Conservation (phyloP, 1,140 invertebrate genomes). For the Caerostris darwini region DNA sequence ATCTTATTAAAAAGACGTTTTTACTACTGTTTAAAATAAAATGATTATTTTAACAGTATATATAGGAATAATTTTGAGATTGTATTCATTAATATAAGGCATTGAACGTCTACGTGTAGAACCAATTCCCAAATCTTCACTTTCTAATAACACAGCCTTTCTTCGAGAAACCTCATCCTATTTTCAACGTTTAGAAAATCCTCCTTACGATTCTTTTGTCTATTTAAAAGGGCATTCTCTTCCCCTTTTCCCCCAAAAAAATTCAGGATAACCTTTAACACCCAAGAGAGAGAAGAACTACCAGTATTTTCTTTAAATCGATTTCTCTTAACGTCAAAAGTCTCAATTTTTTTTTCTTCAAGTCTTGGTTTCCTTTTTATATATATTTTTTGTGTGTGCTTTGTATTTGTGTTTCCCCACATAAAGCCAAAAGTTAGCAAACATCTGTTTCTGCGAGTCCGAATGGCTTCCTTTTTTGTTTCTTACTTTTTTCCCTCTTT, state of each 20-base stretch:
- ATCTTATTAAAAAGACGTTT: too few species aligned
- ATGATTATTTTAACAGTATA: too few species aligned
- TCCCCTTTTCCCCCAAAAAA: neutral
- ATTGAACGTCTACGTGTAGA: too few species aligned
- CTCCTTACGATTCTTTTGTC: neutral
- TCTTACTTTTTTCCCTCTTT: neutral
- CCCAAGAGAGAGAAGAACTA: conserved; percentile 22
- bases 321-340: conserved; percentile 36
- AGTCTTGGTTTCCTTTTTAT: neutral
- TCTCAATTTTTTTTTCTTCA: conserved; percentile 29
- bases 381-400: too few species aligned
- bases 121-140: too few species aligned
- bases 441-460: conserved; percentile 41
- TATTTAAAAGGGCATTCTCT: conserved; percentile 9
- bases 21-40: too few species aligned
- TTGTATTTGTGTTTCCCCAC: conserved; percentile 5
- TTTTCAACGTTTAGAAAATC: neutral
- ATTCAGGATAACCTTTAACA: conserved; percentile 15
- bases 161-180: neutral
- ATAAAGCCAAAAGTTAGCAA: conserved; percentile 44
- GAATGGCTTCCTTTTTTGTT: neutral
- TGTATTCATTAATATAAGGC: too few species aligned
- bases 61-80: too few species aligned
- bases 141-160: neutral
- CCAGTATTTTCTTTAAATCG: conserved; percentile 47